phyloP scores from a whole-genome alignment of 2,797 vertebrate genomes.

The Helarctos malayanus region DNA sequence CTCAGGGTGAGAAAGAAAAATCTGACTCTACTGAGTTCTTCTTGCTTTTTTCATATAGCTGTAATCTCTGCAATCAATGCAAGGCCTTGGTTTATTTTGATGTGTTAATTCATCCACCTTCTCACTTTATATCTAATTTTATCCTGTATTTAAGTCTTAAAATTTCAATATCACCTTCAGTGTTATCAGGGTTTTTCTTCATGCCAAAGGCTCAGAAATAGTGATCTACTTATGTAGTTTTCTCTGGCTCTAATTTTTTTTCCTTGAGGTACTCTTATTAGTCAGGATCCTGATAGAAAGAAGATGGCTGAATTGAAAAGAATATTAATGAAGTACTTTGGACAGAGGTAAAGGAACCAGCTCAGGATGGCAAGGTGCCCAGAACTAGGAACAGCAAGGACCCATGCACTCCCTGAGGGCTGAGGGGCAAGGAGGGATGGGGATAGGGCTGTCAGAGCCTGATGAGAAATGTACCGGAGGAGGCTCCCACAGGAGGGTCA shows the following conservation, averaged over 20 bases:
- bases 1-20: constrained; percentile 67
- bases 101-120: constrained; percentile 10
- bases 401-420: not conserved
- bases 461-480: not conserved
- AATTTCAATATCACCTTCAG: constrained; percentile 1
- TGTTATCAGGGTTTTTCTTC: constrained; percentile 47
- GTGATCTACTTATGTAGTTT: not conserved
- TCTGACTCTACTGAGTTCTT: not conserved
- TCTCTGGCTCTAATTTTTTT: not conserved
- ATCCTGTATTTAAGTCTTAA: constrained; percentile 57
- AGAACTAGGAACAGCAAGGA: not conserved
- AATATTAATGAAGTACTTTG: not conserved
- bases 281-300: not conserved
- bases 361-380: not conserved
- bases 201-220: constrained; percentile 5
- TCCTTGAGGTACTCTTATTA: not conserved
- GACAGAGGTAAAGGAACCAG: not conserved
- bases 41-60: constrained; percentile 28
- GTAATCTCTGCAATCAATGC: constrained; percentile 29
- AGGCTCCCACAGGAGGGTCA: too few relatives aligned
- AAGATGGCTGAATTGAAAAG: not conserved
- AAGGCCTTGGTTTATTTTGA: constrained; percentile 63
- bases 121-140: constrained; percentile 65
- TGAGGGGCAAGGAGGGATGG: accelerated
- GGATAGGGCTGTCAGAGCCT: not conserved